Percentiles rank a stretch among this genome's conserved stretches.
Evolutionary conservation across 1,140 invertebrate species (phyloP).

Genomic region (Oppia nitens): DNA sequence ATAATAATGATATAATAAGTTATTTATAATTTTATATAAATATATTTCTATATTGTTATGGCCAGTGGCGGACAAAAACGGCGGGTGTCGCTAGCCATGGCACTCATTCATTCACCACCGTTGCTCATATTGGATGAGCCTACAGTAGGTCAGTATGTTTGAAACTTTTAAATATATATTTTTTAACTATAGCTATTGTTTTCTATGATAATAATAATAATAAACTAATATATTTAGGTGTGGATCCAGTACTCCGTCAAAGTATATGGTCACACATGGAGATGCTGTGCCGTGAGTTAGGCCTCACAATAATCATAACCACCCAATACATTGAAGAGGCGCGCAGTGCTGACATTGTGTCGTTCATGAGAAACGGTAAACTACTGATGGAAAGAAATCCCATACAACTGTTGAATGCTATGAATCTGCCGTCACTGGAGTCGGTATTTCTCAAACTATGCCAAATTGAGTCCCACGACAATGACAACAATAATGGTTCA

Average conservation of each 20-base stretch:
- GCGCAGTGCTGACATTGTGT: constrained; percentile 27
- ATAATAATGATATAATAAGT: no score
- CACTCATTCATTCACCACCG: constrained; percentile 78
- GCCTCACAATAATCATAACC: constrained; percentile 29
- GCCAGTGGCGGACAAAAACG: constrained; percentile 86
- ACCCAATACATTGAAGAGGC: constrained; percentile 34
- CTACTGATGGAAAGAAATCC: constrained; percentile 29
- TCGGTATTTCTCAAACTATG: constrained; percentile 71
- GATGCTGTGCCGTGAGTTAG: constrained; percentile 52
- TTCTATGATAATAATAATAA: no score
- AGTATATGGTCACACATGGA: constrained; percentile 78
- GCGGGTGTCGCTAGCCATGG: constrained; percentile 75
- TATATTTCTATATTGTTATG: no score
- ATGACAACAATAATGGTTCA: no score
- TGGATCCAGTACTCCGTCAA: constrained; percentile 70
- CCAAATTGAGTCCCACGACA: constrained; percentile 24
- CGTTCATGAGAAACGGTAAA: constrained; percentile 29
- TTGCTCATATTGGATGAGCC: constrained; percentile 78
- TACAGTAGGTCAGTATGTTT: constrained; percentile 25
- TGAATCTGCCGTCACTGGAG: constrained; percentile 37
- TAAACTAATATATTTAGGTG: constrained; percentile 83
- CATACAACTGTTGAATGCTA: constrained; percentile 22
- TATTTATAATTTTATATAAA: no score
- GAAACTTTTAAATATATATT: not conserved
- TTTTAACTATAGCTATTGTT: not conserved